Evolutionary conservation across 2,888 invertebrate species (phyloP).

Genomic region (Sceliomorpha sp.): DNA sequence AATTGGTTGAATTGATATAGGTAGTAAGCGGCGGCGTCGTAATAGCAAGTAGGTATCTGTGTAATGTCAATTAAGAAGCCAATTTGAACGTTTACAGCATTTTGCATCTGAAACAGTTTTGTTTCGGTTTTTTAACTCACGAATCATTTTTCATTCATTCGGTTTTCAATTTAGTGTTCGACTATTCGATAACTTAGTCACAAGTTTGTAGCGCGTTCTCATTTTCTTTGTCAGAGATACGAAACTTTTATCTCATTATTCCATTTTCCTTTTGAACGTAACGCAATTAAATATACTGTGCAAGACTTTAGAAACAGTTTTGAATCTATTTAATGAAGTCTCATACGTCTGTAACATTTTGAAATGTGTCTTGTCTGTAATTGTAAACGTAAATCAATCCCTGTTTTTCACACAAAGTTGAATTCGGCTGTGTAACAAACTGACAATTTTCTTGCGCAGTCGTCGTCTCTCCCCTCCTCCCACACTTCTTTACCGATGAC

Average conservation of each 20-base stretch:
- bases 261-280: no score
- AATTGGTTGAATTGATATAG: constrained; percentile 68
- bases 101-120: constrained; percentile 64
- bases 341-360: constrained; percentile 2
- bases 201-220: neutral
- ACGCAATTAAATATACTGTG: no score
- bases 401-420: constrained; percentile 41
- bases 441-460: constrained; percentile 71
- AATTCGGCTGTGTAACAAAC: constrained; percentile 69
- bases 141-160: constrained; percentile 45
- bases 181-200: constrained; percentile 32
- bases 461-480: constrained; percentile 19
- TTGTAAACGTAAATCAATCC: constrained; percentile 22
- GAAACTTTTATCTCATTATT: no score
- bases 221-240: no score
- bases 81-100: constrained; percentile 57
- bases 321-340: constrained; percentile 8
- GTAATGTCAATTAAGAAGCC: constrained; percentile 71
- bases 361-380: neutral
- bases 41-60: constrained; percentile 69
- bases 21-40: constrained; percentile 64
- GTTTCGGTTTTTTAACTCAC: constrained; percentile 33
- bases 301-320: neutral
- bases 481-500: constrained; percentile 30
- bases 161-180: constrained; percentile 33